These are phyloP conservation scores for Albula glossodonta DNA, from an alignment of 2,113 vertebrate species.

Conservation along the genomic window DNA sequence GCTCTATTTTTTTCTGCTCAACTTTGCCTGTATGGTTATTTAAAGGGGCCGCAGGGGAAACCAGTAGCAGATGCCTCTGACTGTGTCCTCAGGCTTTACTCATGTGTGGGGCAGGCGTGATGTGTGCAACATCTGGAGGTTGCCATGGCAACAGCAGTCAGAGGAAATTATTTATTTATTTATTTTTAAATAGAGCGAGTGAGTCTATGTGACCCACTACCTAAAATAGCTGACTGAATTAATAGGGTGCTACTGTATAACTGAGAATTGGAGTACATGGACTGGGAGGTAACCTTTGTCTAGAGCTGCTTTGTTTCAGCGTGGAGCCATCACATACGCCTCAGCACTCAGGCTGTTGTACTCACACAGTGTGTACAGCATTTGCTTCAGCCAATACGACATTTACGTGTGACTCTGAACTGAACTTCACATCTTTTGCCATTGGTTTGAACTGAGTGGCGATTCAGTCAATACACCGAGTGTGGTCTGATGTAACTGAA, in stretches of 20 bases:
- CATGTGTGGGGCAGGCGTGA: conserved; percentile 42
- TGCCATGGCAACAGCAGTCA: conserved; percentile 48
- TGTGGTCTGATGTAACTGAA: background rate
- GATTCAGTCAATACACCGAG: background rate
- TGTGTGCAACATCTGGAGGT: conserved; percentile 66
- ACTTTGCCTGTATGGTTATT: conserved; percentile 57
- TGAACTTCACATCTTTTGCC: background rate
- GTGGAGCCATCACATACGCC: no score
- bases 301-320: background rate
- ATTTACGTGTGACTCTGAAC: background rate
- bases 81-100: conserved; percentile 36
- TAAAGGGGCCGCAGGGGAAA: conserved; percentile 58
- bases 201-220: background rate
- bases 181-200: background rate
- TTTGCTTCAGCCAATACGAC: no score
- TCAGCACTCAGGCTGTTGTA: no score
- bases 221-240: background rate
- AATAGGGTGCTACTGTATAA: background rate
- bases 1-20: conserved; percentile 38
- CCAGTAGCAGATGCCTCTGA: conserved; percentile 55
- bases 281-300: background rate
- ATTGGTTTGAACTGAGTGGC: background rate
- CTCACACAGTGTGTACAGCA: no score
- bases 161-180: background rate
- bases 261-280: background rate